Evolutionary conservation across 1,140 invertebrate genomes (phyloP), one percentile per base, ranked within the genome.

Genomic region (Pachyrhynchus sulphureomaculatus): DNA sequence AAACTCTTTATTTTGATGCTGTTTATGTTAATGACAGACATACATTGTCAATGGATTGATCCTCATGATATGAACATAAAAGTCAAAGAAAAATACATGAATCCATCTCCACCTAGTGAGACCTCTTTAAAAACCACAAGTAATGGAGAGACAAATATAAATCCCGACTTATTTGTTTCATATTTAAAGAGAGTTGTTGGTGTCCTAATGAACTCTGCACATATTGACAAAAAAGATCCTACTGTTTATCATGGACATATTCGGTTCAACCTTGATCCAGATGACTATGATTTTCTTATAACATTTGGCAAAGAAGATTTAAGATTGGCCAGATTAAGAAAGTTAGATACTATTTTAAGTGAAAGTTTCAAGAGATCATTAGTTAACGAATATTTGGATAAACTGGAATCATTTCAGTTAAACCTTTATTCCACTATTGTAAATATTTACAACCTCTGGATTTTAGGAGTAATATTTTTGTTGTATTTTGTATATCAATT

Each of bases 61-160:
- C 65, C 65, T 15, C 55, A 66, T 41, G 58, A 62, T 6, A 66
- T 66, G 65, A 59, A 59, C 24, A 60, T 42, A 13, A 56, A 60
- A 54, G 60, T 29, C 5, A 63, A 66, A 58, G 32, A 18, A 12
- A 52, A 53, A 29, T 66, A 49, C 34, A 24, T 17, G 3, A 49
- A 56, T 23, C 44, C 21, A 4, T 15, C 4, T 1, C 32, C 49
- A 26, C 18, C 23, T 15, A 62, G 59, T 32, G 45, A 8, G 4
- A 45, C 17, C 13, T 34, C 24, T 15, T 23, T 37, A n/a, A 0
- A 26, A n/a, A n/a, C n/a, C n/a, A n/a, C n/a, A n/a, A 4, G 26
- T 15, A 12, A 23, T 17, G 2, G 2, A 29, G 10, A 17, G 26
- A 2, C 37, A 62, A 49, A 44, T 37, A 4, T 15, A 18, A 18